A percentile compares a stretch with the other conserved stretches of the same genome.
Evolutionary conservation across 2,113 vertebrate species (phyloP).

Genomic region (Engystomops pustulosus): DNA sequence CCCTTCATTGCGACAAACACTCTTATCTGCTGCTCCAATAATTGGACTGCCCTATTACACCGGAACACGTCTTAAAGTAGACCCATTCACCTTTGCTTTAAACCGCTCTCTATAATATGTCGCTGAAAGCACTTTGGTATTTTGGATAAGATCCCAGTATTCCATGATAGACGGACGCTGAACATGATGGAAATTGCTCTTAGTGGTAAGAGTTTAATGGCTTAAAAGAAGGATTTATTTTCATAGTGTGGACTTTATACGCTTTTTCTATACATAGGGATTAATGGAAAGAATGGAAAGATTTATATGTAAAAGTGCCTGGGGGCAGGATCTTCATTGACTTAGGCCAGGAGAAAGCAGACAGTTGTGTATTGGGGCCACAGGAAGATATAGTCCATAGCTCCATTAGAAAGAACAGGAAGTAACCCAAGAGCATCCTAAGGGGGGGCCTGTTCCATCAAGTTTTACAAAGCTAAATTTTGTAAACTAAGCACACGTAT

Average conservation of each 20-base stretch:
- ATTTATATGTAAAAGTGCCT: not conserved
- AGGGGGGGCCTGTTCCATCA: too few species aligned
- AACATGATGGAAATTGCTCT: conserved; percentile 25
- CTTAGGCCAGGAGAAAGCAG: too few species aligned
- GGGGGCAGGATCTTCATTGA: too few species aligned
- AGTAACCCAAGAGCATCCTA: too few species aligned
- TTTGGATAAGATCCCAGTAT: conserved; percentile 26
- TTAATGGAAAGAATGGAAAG: not conserved
- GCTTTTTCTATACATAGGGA: not conserved
- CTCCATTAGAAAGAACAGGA: too few species aligned
- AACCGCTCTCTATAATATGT: not conserved
- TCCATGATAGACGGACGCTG: not conserved
- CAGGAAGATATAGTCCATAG: too few species aligned
- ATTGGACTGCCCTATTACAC: conserved; percentile 35
- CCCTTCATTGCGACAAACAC: not conserved
- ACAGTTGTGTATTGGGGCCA: too few species aligned
- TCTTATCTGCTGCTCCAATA: conserved; percentile 36
- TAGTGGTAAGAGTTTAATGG: not conserved
- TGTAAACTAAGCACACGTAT: too few species aligned
- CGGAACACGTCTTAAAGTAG: not conserved
- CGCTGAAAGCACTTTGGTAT: not conserved
- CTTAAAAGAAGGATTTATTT: conserved; percentile 19
- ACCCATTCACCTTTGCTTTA: not conserved
- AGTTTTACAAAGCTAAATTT: too few species aligned
- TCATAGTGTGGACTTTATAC: not conserved